A percentile compares a stretch with the other conserved stretches of the same genome.
Evolutionary conservation across 2,797 vertebrate species (phyloP).

Genomic region (Varecia variegata): DNA sequence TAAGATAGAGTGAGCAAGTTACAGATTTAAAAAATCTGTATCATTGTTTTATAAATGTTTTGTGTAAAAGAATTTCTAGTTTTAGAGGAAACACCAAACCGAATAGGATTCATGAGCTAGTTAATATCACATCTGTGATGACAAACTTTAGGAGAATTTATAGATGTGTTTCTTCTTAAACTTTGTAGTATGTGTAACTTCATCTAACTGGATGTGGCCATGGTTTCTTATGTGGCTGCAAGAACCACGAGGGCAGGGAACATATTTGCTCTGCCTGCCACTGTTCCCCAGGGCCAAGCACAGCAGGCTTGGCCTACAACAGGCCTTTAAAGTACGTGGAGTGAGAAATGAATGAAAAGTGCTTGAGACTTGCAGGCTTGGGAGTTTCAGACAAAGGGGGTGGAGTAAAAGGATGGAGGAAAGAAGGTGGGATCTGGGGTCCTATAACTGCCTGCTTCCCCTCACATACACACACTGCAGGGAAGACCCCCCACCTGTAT

Average conservation of each 20-base stretch:
- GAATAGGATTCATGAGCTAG: background rate
- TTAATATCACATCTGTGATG: background rate
- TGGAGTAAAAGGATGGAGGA: background rate
- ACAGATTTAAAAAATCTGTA: background rate
- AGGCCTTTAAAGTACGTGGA: background rate
- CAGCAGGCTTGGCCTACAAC: background rate
- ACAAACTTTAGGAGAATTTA: background rate
- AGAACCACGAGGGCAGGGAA: background rate
- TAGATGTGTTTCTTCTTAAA: background rate
- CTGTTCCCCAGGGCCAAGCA: background rate
- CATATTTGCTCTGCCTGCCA: background rate
- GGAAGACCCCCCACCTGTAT: slow-evolving; percentile 92
- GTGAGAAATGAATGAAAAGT: background rate
- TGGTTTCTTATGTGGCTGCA: background rate
- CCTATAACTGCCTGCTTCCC: slow-evolving; percentile 42
- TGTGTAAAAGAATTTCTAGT: slow-evolving; percentile 3
- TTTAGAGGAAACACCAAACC: background rate
- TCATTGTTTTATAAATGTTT: background rate
- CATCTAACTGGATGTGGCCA: background rate
- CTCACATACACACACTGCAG: slow-evolving; percentile 77
- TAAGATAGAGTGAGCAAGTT: background rate
- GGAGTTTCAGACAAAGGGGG: background rate
- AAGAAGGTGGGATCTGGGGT: background rate
- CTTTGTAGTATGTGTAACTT: background rate
- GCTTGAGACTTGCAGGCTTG: background rate